Base-by-base conservation (phyloP, 2,888 invertebrate species). In the Diarsia brunnea region DNA sequence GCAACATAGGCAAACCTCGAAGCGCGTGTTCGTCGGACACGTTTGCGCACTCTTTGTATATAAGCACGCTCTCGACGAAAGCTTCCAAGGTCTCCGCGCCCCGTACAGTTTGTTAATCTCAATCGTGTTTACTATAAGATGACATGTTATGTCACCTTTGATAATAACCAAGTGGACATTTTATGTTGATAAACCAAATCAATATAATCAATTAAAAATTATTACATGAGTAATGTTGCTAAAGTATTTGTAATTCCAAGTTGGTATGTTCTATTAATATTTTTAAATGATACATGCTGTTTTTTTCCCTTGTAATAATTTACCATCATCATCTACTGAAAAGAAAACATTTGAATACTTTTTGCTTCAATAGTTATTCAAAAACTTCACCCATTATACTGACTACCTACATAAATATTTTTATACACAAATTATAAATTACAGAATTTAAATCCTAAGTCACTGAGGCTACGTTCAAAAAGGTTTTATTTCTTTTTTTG, bases 91-190 rank as follows among this genome's bases (percentile, higher is more conserved):
- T n/a, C n/a, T n/a, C n/a, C n/a, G n/a, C n/a, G n/a, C n/a, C n/a
- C n/a, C n/a, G n/a, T n/a, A n/a, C 31, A 31, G 7, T 43, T 53
- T 24, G n/a, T 19, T 45, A 31, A 31, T 51, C 14, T 58, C 31
- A 53, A 51, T 69, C 12, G 3, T 82, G 45, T 69, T 73, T 71
- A 64, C 60, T 38, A 60, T 19, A 47, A 53, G 55, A 63, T 68
- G 58, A 45, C 58, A 73, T 60, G 19, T 3, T 43, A 63, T 3
- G 65, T 58, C 71, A 64, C 27, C 43, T 73, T 65, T 66, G 12
- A 64, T 69, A 31, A 55, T 27, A 11, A 27, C 16, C 12, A 24
- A 49, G n/a, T 65, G 38, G 27, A 31, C 10, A 60, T 11, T n/a
- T n/a, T 61, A 21, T 1, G 4, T 64, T 21, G 38, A 21, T 55